A percentile compares a stretch with the other conserved stretches of the same genome.
Evolutionary conservation across 2,113 vertebrate species (phyloP).

Genomic region (Anguilla japonica): DNA sequence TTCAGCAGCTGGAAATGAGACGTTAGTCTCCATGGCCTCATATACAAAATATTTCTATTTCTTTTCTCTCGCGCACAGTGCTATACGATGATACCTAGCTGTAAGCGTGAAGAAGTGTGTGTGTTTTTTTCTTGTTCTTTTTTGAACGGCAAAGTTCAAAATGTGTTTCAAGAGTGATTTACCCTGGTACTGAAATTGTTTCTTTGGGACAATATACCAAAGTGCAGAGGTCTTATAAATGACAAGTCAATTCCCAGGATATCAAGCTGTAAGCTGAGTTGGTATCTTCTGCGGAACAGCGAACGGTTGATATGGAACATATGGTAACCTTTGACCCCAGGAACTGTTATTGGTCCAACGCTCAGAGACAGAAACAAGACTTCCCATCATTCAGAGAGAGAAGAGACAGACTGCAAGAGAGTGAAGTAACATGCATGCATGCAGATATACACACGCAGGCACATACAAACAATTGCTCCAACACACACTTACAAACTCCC

Average conservation of each 20-base stretch:
- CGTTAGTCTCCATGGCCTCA: slow-evolving; percentile 41
- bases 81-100: not conserved
- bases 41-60: not conserved
- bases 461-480: not conserved
- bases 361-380: not conserved
- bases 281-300: not conserved
- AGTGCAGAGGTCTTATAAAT: not conserved
- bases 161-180: not conserved
- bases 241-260: not conserved
- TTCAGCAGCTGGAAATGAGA: slow-evolving; percentile 60
- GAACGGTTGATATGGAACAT: not conserved
- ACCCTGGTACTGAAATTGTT: not conserved
- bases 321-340: not conserved
- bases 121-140: not conserved
- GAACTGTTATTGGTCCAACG: not conserved
- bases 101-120: not conserved
- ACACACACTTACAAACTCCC: too few relatives aligned
- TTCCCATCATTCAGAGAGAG: not conserved
- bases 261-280: not conserved
- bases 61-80: not conserved
- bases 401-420: not conserved
- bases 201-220: not conserved
- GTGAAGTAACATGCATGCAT: not conserved
- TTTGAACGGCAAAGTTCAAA: not conserved
- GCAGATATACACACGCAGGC: not conserved